phyloP scores from a whole-genome alignment of 30 jellyfish, hydroid and myxozoan species.

The Turritopsis rubra region DNA sequence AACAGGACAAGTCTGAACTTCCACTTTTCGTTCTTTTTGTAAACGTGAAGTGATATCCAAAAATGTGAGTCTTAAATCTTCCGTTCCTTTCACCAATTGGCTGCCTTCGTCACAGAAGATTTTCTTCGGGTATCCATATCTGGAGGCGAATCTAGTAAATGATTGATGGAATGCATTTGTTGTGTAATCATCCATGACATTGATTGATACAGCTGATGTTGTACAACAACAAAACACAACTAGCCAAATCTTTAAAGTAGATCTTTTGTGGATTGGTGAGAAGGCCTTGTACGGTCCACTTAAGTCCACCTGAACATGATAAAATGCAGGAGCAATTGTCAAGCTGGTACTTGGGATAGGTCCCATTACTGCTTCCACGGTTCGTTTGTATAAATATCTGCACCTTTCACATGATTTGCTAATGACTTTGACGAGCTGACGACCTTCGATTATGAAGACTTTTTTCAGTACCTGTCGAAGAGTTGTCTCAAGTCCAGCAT shows the following conservation, averaged over 20 bases:
- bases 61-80: background rate
- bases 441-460: background rate
- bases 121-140: slow-evolving; percentile 22
- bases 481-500: slow-evolving; percentile 12
- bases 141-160: slow-evolving; percentile 4
- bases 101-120: slow-evolving; percentile 22
- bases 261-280: background rate
- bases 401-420: background rate
- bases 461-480: background rate
- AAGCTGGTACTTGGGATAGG: background rate
- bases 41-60: background rate
- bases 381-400: background rate
- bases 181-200: slow-evolving; percentile 20
- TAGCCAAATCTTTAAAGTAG: slow-evolving; percentile 3
- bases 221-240: background rate
- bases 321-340: background rate
- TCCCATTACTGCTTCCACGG: background rate
- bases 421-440: background rate
- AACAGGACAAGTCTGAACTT: slow-evolving; percentile 13
- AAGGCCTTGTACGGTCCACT: slow-evolving; percentile 6
- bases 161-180: slow-evolving; percentile 14
- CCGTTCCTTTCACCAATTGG: background rate
- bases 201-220: slow-evolving; percentile 15
- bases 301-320: background rate
- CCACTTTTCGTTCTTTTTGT: background rate